Evolutionary conservation across 92 coral and sea anemone species (phyloP), one percentile per base, ranked within the genome.

Genomic region (Parazoanthus swiftii): DNA sequence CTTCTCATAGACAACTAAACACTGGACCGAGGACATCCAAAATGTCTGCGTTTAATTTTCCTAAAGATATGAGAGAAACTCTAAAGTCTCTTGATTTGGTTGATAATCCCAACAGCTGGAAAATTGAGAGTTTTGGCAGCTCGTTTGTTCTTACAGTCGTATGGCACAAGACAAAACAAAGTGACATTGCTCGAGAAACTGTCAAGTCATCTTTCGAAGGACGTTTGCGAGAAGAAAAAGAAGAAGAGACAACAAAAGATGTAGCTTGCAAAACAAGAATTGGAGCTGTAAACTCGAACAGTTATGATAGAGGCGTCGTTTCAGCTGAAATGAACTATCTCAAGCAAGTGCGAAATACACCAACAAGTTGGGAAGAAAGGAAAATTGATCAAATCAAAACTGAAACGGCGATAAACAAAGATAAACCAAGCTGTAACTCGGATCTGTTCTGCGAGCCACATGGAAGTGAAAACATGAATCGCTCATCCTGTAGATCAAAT

Each of bases 121-220:
- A 84, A 25, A 18, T 72, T 20, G 79, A 84, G 26, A 72, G 58
- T 44, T 18, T 44, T 16, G 65, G 29, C 9, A 35, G 44, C 63
- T 84, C 87, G 35, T 70, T 70, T 46, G 87, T 84, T 71, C 79
- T 84, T 26, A 84, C 87, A 70, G 43, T 84, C 8, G 44, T 48
- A 72, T 84, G 87, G 87, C 78, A 84, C 16, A 84, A 46, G 67
- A 50, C 65, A 16, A 84, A 48, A 33, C 78, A 35, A 71, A 21
- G 26, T 3, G 44, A 71, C 7, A 50, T 15, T 72, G 39, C 37
- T 29, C 18, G 18, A 20, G 44, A 8, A 44, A 13, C 39, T 46
- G 42, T 72, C n/a, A 48, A 15, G 66, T 43, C 79, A 26, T 48
- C 87, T 71, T 33, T 1, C 38, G 66, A 48, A n/a, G 79, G 68